These are phyloP conservation scores for Elegia similella DNA, from an alignment of 2,888 invertebrate species.

Conservation along the genomic window DNA sequence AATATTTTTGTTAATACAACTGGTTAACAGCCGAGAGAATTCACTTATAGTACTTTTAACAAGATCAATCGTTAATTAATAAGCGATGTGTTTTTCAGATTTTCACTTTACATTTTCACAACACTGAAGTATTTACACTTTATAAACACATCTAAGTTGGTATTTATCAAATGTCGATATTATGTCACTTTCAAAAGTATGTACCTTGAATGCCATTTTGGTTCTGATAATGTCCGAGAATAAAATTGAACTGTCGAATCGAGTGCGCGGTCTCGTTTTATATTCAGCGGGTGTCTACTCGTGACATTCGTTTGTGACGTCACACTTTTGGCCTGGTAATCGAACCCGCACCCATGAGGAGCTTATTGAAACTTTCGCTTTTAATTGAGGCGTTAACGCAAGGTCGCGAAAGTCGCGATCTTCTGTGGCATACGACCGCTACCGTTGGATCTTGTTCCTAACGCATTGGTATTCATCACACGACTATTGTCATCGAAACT, in stretches of 20 bases:
- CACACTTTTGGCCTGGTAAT: slow-evolving; percentile 46
- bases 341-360: slow-evolving; percentile 47
- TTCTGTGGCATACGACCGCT: slow-evolving; percentile 37
- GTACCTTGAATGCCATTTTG: slow-evolving; percentile 70
- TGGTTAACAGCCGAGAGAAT: too few species aligned
- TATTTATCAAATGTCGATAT: neutral
- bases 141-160: neutral
- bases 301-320: slow-evolving; percentile 57
- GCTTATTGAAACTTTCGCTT: slow-evolving; percentile 67
- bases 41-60: too few species aligned
- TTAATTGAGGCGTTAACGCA: slow-evolving; percentile 56
- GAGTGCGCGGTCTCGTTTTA: slow-evolving; percentile 51
- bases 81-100: neutral
- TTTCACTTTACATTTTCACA: neutral
- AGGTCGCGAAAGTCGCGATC: slow-evolving; percentile 65
- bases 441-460: slow-evolving; percentile 24
- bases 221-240: slow-evolving; percentile 46
- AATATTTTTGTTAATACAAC: too few species aligned
- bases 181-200: neutral
- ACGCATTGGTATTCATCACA: neutral
- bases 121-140: neutral
- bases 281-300: slow-evolving; percentile 44
- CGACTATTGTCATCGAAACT: neutral
- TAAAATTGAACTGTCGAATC: slow-evolving; percentile 53
- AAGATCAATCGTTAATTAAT: too few species aligned